phyloP scores from a whole-genome alignment of 2,113 vertebrate species.

The Motacilla tschutschensis region DNA sequence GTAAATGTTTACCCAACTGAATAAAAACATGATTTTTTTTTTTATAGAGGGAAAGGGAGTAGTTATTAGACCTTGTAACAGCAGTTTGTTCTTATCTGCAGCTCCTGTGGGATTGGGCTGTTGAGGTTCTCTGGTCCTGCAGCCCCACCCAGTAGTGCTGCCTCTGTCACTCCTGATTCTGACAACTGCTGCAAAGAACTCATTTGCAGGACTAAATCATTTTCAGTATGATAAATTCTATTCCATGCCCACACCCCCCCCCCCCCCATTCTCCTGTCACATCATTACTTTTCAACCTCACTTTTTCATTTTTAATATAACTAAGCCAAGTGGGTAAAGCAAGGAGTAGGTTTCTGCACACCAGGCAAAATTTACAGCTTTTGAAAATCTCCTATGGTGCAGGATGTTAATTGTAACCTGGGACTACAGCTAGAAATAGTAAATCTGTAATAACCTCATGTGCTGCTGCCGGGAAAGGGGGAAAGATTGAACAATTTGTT shows the following conservation, averaged over 20 bases:
- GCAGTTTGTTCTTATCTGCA: background rate
- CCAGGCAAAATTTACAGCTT: background rate
- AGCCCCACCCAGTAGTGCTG: background rate
- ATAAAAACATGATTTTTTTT: background rate
- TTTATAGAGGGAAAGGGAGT: fast-evolving
- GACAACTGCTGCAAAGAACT: background rate
- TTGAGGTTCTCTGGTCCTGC: background rate
- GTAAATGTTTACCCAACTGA: background rate
- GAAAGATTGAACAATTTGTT: background rate
- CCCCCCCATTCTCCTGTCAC: fast-evolving
- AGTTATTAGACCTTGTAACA: background rate
- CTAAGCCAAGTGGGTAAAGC: background rate
- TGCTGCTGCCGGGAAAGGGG: background rate
- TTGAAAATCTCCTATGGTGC: background rate
- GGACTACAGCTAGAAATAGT: background rate
- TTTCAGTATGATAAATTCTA: background rate
- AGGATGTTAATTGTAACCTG: slow-evolving; percentile 24
- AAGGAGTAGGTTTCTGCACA: background rate
- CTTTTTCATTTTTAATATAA: slow-evolving; percentile 18
- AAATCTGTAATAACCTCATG: slow-evolving; percentile 9
- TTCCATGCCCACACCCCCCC: fast-evolving
- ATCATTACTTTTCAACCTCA: background rate
- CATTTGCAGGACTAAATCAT: background rate
- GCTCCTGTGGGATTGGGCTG: background rate
- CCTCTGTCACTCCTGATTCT: background rate